Conservation (phyloP, 2,888 invertebrate genomes). For the Zygogramma bicolorata region DNA sequence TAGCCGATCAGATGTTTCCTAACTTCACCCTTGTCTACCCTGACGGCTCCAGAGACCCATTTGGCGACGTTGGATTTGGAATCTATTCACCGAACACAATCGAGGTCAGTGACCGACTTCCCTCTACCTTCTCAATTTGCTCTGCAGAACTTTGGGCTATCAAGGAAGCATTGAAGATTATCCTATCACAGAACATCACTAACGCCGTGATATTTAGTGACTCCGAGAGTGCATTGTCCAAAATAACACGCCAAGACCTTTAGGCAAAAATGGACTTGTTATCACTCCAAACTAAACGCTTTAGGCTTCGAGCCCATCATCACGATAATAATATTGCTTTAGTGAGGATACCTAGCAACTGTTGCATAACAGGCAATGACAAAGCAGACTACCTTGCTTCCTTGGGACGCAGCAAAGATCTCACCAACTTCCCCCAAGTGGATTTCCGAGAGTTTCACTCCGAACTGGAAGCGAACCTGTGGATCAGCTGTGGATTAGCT, state of each 20-base stretch:
- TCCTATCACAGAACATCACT: no score
- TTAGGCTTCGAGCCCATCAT: no score
- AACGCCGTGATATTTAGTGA: no score
- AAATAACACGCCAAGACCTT: no score
- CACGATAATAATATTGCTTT: no score
- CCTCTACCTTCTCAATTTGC: background rate
- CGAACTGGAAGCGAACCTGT: background rate
- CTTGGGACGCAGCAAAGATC: background rate
- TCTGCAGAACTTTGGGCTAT: no score
- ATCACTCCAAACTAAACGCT: no score
- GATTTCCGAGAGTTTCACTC: background rate
- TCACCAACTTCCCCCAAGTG: background rate
- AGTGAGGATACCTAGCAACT: no score
- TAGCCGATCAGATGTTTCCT: background rate
- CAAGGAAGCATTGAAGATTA: no score
- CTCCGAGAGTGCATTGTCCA: no score
- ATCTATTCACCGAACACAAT: background rate
- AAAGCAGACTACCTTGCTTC: background rate
- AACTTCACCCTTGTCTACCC: background rate
- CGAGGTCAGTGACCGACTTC: background rate
- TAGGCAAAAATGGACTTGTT: no score
- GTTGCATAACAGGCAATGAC: background rate
- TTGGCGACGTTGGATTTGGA: background rate
- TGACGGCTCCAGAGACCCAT: background rate
- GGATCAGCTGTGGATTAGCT: background rate